Evolutionary conservation across 1,140 invertebrate species (phyloP).

Genomic region (Drosophila carrolli): DNA sequence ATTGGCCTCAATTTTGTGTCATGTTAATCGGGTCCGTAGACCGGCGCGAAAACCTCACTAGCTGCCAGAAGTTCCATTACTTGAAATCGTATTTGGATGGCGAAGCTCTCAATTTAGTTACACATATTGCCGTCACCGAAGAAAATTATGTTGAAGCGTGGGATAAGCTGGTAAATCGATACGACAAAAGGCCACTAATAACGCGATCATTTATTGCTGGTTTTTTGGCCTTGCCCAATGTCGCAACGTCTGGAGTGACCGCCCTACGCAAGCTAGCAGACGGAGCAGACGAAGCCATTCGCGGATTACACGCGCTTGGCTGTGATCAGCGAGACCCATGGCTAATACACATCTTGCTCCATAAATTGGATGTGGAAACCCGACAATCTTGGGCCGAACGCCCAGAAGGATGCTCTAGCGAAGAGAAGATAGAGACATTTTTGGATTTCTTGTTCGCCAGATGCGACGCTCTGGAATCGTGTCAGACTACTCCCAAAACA

Average conservation of each 20-base stretch:
- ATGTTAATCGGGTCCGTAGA: no score
- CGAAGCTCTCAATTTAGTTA: not conserved
- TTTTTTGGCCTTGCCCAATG: not conserved
- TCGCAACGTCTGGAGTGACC: not conserved
- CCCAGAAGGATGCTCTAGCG: not conserved
- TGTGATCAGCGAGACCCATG: constrained; percentile 5
- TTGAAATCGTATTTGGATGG: not conserved
- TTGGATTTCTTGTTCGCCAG: not conserved
- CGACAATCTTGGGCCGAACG: constrained; percentile 1
- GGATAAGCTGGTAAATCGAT: not conserved
- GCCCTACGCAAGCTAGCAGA: constrained; percentile 2
- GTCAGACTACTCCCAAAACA: not conserved
- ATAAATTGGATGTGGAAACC: not conserved
- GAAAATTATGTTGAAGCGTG: not conserved
- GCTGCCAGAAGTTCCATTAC: not conserved
- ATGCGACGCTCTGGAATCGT: not conserved
- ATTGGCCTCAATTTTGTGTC: not conserved
- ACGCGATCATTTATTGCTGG: not conserved
- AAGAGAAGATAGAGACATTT: not conserved
- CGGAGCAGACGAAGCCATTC: constrained; percentile 9
- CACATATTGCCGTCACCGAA: not conserved
- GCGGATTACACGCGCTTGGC: not conserved
- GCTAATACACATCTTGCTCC: constrained; percentile 2
- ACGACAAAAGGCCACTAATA: not conserved
- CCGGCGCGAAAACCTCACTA: no score